Conservation (phyloP, 1,140 invertebrate species). For the Reticulitermes speratus region DNA sequence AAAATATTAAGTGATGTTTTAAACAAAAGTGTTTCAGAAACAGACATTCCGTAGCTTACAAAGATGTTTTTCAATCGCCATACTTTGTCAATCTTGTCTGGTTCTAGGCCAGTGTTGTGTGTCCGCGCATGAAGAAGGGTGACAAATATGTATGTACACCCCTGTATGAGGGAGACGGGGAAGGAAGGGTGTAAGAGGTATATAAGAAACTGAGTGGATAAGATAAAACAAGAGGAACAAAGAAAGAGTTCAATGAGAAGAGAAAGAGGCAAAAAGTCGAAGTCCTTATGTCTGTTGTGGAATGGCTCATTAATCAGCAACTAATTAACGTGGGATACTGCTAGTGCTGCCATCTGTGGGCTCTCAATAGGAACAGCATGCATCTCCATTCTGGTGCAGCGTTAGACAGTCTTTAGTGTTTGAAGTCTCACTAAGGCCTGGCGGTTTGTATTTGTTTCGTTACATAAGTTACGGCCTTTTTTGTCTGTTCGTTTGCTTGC, state of each 20-base stretch:
- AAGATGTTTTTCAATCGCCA: no score
- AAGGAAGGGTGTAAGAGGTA: neutral
- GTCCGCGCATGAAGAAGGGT: no score
- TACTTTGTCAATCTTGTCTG: no score
- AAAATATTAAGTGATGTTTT: no score
- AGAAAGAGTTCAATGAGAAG: neutral
- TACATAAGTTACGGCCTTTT: no score
- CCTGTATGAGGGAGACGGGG: neutral
- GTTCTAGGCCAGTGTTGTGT: no score
- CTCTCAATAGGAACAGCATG: neutral
- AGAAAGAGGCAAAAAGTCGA: neutral
- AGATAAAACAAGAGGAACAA: neutral
- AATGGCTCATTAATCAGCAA: neutral
- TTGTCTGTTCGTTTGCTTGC: no score
- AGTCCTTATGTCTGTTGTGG: neutral
- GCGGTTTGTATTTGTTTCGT: no score
- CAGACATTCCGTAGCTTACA: no score
- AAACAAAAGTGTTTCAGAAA: no score
- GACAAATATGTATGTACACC: neutral
- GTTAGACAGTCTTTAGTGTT: no score
- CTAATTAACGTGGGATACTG: neutral
- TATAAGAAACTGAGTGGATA: neutral
- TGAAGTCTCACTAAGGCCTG: no score
- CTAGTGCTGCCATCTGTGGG: neutral
- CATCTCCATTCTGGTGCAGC: neutral